These are phyloP conservation scores for Poecile montanus DNA, from an alignment of 2,797 vertebrate species.

Conservation along the genomic window DNA sequence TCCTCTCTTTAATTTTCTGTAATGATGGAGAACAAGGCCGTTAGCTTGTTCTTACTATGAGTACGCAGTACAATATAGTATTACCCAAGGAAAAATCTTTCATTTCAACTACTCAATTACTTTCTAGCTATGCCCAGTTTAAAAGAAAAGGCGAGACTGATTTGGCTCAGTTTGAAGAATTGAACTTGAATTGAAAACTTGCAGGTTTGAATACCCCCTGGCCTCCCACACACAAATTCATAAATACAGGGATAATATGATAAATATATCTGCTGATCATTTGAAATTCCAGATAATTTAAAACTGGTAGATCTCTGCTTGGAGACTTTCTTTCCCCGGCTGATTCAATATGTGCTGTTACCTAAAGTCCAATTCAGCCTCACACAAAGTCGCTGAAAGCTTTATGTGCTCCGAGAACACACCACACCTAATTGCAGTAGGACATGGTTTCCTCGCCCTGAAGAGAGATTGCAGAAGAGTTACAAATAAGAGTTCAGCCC, in stretches of 20 bases:
- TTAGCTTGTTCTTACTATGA: background rate
- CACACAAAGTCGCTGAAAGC: constrained; percentile 66
- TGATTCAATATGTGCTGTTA: constrained; percentile 48
- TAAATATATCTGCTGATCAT: constrained; percentile 13
- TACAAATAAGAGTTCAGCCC: constrained; percentile 70
- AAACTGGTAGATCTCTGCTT: background rate
- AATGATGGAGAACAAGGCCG: constrained; percentile 16
- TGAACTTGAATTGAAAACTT: background rate
- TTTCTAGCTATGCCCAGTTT: background rate
- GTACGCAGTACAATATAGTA: constrained; percentile 23
- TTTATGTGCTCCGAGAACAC: constrained; percentile 69
- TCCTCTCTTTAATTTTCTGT: constrained; percentile 12
- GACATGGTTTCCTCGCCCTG: constrained; percentile 70
- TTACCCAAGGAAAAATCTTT: constrained; percentile 40
- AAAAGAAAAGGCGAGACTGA: background rate
- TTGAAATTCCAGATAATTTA: constrained; percentile 30
- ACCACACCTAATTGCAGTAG: constrained; percentile 73
- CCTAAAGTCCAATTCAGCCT: constrained; percentile 64
- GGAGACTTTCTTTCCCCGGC: constrained; percentile 20
- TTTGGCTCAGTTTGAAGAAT: background rate
- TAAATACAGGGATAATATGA: constrained; percentile 26
- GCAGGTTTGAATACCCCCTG: background rate
- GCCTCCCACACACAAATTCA: background rate
- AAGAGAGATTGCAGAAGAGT: constrained; percentile 59
- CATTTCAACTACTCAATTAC: constrained; percentile 27